Conservation (phyloP, 2,113 vertebrate genomes). For the Hylia prasina region DNA sequence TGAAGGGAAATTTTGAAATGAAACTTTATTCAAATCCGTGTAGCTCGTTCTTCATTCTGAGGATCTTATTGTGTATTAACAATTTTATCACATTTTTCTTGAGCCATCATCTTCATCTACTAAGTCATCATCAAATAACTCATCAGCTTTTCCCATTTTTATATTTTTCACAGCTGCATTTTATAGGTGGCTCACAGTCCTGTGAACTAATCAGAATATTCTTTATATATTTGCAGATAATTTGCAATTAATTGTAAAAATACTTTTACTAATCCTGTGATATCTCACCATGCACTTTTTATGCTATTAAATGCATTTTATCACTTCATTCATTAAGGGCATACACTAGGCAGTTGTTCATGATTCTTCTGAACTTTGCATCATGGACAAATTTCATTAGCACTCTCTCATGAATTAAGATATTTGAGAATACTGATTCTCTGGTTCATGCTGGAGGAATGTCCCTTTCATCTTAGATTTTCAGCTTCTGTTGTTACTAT, state of each 20-base stretch:
- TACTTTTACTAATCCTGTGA: background rate
- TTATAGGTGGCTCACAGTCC: background rate
- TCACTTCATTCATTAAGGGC: background rate
- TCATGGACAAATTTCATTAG: background rate
- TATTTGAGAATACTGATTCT: background rate
- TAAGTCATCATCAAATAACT: background rate
- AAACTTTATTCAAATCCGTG: background rate
- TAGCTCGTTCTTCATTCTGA: background rate
- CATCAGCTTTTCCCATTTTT: background rate
- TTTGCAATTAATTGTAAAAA: background rate
- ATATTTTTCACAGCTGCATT: background rate
- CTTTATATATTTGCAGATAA: background rate
- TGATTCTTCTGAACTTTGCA: background rate
- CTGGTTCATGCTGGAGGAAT: background rate
- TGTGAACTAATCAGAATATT: background rate
- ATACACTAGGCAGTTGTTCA: background rate
- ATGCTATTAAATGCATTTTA: background rate
- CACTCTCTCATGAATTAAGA: background rate
- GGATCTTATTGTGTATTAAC: background rate
- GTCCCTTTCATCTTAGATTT: background rate
- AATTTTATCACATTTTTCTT: background rate
- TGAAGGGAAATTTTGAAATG: background rate
- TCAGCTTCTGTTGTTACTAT: background rate
- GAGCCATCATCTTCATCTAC: background rate
- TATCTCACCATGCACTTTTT: background rate